A percentile compares a stretch with the other conserved stretches of the same genome.
These are phyloP conservation scores for Calliphora vomitoria DNA, from an alignment of 2,888 invertebrate species.

Conservation along the genomic window DNA sequence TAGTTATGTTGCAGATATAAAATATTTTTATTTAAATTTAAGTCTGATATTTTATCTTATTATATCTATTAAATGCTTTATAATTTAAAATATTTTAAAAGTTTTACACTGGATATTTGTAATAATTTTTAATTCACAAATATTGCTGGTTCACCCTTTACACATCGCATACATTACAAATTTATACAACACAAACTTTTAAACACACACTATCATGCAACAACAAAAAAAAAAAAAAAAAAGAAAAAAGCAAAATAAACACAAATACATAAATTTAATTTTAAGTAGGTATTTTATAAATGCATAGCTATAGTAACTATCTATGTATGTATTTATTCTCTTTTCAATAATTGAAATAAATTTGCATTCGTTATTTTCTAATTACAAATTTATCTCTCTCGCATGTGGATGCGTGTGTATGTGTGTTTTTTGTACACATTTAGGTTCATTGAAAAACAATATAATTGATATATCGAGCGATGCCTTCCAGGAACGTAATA, in stretches of 20 bases:
- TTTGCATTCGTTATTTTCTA: conserved; percentile 62
- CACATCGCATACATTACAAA: too few species aligned
- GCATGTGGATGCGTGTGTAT: not conserved
- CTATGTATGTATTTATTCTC: not conserved
- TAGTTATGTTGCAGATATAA: too few species aligned
- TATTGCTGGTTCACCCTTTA: too few species aligned
- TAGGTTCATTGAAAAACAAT: conserved; percentile 84
- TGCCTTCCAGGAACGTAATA: conserved; percentile 91
- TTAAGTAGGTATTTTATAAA: conserved; percentile 42
- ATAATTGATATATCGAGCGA: conserved; percentile 83
- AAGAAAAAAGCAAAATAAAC: not conserved
- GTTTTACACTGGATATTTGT: too few species aligned
- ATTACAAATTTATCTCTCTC: conserved; percentile 55
- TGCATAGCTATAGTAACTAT: not conserved
- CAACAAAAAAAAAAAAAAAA: not conserved
- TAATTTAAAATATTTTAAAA: too few species aligned
- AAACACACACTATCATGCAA: not conserved
- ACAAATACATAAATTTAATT: conserved; percentile 32
- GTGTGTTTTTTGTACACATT: conserved; percentile 83
- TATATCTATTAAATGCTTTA: too few species aligned
- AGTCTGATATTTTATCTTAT: too few species aligned
- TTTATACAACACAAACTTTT: not conserved
- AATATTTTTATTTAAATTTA: too few species aligned
- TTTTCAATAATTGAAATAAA: conserved; percentile 49
- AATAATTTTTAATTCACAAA: too few species aligned